phyloP scores from a whole-genome alignment of 2,888 invertebrate genomes.

The Argyresthia albistria region DNA sequence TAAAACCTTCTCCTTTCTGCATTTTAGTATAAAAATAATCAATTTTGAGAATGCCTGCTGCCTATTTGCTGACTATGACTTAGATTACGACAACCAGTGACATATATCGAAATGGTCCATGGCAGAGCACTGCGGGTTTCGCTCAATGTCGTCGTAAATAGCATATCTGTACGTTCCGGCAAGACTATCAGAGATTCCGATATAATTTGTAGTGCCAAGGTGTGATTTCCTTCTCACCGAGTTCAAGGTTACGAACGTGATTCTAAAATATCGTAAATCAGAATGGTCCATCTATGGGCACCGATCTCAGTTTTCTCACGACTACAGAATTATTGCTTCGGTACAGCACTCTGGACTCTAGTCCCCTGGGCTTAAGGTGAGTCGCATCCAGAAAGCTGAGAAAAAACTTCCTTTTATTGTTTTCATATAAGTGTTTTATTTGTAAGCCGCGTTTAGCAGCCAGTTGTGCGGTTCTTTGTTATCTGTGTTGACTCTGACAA shows the following conservation, averaged over 20 bases:
- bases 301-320: constrained; percentile 58
- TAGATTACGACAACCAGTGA: no score
- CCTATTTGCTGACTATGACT: no score
- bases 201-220: constrained; percentile 28
- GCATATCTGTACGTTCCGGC: neutral
- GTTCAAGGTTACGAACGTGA: constrained; percentile 64
- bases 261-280: constrained; percentile 62
- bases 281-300: constrained; percentile 38
- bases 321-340: constrained; percentile 16
- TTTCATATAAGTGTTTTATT: constrained; percentile 48
- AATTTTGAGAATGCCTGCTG: no score
- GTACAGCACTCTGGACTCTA: constrained; percentile 16
- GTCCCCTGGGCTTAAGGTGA: constrained; percentile 10
- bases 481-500: constrained; percentile 50
- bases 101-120: neutral
- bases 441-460: constrained; percentile 52
- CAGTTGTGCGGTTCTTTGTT: constrained; percentile 57
- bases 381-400: constrained; percentile 7
- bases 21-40: no score
- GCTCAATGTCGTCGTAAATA: no score
- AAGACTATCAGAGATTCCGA: constrained; percentile 1
- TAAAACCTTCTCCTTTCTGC: no score
- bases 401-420: constrained; percentile 26
- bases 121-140: no score
- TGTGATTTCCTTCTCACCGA: constrained; percentile 50